Evolutionary conservation across 37 sponge, comb jelly and placozoan genomes (phyloP).

Genomic region (Geodia barretti): DNA sequence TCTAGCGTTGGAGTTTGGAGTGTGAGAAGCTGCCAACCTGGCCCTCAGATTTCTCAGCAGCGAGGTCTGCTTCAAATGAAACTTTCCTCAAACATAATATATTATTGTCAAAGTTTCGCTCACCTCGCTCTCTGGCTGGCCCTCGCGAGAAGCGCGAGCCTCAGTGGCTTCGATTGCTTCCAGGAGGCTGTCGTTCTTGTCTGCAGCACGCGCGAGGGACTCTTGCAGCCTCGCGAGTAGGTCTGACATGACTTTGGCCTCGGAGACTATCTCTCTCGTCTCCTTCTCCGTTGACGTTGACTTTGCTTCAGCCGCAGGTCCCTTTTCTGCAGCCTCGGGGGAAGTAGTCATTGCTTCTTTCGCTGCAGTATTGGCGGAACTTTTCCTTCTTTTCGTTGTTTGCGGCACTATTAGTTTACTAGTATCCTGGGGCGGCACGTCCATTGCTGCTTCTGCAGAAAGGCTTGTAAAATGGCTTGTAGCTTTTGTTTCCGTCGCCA

Average conservation of each 20-base stretch:
- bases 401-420: too few relatives aligned
- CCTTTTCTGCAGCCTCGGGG: neutral
- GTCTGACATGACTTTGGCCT: neutral
- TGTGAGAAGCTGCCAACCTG: constrained; percentile 76
- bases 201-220: constrained; percentile 46
- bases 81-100: neutral
- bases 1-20: constrained; percentile 70
- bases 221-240: constrained; percentile 46
- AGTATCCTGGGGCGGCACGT: too few relatives aligned
- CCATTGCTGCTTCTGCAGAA: too few relatives aligned
- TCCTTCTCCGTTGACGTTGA: neutral
- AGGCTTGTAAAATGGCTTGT: neutral
- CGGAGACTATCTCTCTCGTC: neutral
- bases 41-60: constrained; percentile 77
- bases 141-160: constrained; percentile 18
- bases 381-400: too few relatives aligned
- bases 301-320: neutral
- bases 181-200: constrained; percentile 79
- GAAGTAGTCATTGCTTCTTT: too few relatives aligned
- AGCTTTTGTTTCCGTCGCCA: constrained; percentile 1
- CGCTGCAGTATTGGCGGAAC: too few relatives aligned
- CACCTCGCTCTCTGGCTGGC: constrained; percentile 5
- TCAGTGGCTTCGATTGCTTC: constrained; percentile 82
- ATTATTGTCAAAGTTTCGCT: neutral
- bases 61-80: constrained; percentile 20